A percentile compares a stretch with the other conserved stretches of the same genome.
phyloP scores from a whole-genome alignment of 2,888 invertebrate genomes.

The Callyntrura sp. region DNA sequence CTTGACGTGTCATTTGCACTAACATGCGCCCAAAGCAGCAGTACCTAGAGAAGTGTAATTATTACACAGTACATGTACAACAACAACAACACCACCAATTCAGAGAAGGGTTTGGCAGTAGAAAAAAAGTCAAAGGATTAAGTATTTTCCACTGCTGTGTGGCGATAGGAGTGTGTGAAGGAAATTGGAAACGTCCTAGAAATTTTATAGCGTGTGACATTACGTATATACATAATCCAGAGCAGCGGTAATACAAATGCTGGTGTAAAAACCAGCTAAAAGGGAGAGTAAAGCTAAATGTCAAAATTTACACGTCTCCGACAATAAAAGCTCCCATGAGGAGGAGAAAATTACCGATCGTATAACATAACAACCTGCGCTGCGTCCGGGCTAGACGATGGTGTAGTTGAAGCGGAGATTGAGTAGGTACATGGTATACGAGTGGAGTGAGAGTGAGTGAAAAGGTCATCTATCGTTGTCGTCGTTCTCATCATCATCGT shows the following conservation, averaged over 20 bases:
- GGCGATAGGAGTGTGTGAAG: neutral
- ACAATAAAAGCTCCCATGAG: slow-evolving; percentile 36
- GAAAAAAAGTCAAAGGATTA: slow-evolving; percentile 19
- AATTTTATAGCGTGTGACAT: neutral
- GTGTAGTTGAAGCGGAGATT: too few species aligned
- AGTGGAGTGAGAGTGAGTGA: slow-evolving; percentile 29
- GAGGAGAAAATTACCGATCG: slow-evolving; percentile 36
- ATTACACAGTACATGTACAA: neutral
- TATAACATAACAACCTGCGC: neutral
- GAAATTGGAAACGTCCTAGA: neutral
- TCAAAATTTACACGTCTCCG: slow-evolving; percentile 3
- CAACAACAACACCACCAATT: neutral
- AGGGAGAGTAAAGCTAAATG: slow-evolving; percentile 38
- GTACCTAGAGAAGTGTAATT: too few species aligned
- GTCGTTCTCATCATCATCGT: neutral
- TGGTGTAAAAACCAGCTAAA: neutral
- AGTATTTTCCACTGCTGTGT: too few species aligned
- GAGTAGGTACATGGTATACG: neutral
- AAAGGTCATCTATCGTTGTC: slow-evolving; percentile 27
- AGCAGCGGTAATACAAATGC: neutral
- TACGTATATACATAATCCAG: neutral
- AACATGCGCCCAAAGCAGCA: neutral
- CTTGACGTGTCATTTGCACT: slow-evolving; percentile 25
- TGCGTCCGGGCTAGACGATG: neutral
- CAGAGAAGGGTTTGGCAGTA: neutral